A percentile compares a stretch with the other conserved stretches of the same genome.
Conservation (phyloP, 2,113 vertebrate species). For the Acinonyx jubatus region DNA sequence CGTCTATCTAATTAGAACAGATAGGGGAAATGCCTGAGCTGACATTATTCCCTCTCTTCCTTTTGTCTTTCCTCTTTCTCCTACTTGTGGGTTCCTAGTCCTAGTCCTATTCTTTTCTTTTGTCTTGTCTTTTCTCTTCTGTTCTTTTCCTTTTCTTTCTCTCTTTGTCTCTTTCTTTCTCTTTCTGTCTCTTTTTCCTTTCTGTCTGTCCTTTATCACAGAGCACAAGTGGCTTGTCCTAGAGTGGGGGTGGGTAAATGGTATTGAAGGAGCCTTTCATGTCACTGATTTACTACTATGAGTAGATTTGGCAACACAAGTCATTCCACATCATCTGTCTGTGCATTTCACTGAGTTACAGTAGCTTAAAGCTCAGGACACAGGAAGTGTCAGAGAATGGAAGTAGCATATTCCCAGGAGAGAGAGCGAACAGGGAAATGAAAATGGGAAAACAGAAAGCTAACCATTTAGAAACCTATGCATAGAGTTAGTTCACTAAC, state of each 20-base stretch:
- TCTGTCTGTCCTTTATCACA: neutral
- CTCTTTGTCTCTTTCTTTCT: neutral
- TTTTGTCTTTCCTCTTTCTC: neutral
- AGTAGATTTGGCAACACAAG: neutral
- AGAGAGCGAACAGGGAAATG: neutral
- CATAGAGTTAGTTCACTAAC: neutral
- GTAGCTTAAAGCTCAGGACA: slow-evolving; percentile 14
- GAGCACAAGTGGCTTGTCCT: neutral
- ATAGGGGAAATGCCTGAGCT: neutral
- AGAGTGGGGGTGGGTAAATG: neutral
- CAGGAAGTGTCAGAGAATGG: neutral
- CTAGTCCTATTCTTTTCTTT: neutral
- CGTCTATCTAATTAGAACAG: neutral
- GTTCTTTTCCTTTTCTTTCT: neutral
- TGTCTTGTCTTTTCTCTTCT: too few species aligned
- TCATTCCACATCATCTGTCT: neutral
- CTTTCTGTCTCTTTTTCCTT: neutral
- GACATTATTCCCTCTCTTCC: neutral
- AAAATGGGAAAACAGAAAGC: slow-evolving; percentile 35
- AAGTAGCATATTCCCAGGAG: neutral
- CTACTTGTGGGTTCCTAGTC: neutral
- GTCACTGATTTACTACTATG: neutral
- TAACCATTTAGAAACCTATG: neutral
- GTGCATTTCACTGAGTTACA: neutral
- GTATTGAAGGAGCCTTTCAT: neutral